A percentile compares a stretch with the other conserved stretches of the same genome.
Evolutionary conservation across 2,888 invertebrate species (phyloP).

Genomic region (Troilus luridus): DNA sequence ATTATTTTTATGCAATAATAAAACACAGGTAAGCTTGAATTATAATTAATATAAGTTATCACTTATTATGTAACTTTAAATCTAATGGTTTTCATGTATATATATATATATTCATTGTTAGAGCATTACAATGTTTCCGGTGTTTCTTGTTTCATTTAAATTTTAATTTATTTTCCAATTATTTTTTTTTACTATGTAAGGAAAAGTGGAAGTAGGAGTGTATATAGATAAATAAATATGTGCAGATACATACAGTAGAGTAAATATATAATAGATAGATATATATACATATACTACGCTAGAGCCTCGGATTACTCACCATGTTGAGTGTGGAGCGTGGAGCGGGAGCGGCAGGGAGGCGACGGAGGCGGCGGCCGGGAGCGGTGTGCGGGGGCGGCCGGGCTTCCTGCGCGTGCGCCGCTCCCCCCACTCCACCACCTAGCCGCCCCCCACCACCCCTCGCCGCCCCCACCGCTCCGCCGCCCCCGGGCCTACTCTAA

Average conservation of each 20-base stretch:
- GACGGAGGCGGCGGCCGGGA: conserved; percentile 52
- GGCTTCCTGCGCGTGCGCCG: too few relatives aligned
- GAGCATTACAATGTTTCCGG: too few relatives aligned
- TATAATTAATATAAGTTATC: too few relatives aligned
- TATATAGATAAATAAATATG: neutral
- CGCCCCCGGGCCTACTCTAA: conserved; percentile 4
- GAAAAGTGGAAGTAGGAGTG: too few relatives aligned
- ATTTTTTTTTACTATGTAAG: too few relatives aligned
- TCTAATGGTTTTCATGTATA: too few relatives aligned
- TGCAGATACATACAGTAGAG: neutral
- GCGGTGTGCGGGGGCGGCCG: conserved; percentile 59
- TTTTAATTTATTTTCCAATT: too few relatives aligned
- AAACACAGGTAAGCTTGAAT: too few relatives aligned
- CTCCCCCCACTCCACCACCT: neutral
- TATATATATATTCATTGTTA: too few relatives aligned
- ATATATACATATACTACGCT: neutral
- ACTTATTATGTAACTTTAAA: too few relatives aligned
- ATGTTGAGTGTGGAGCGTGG: conserved; percentile 53
- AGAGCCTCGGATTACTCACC: conserved; percentile 38
- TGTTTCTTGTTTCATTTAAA: too few relatives aligned
- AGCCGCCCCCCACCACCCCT: neutral
- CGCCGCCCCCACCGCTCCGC: neutral
- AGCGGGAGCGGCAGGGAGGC: conserved; percentile 54
- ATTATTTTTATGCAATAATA: too few relatives aligned
- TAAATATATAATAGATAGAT: neutral